Conservation (phyloP, 2,797 vertebrate genomes). For the Meriones psammophilus region DNA sequence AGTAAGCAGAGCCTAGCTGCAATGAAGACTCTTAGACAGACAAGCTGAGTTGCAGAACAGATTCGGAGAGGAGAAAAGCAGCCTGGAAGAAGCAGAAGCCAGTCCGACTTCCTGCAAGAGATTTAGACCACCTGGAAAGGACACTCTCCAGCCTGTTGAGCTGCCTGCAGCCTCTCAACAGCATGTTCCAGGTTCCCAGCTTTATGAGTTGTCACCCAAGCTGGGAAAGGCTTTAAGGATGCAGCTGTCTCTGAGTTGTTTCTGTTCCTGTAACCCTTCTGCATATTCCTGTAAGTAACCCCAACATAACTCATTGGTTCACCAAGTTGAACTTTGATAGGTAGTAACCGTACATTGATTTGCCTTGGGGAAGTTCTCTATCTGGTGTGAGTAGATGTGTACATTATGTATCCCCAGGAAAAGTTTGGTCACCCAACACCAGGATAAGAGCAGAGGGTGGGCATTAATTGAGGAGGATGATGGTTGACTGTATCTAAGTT, state of each 20-base stretch:
- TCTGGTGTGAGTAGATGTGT: not conserved
- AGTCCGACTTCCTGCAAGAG: not conserved
- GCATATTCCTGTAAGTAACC: not conserved
- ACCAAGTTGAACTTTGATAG: not conserved
- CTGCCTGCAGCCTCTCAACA: not conserved
- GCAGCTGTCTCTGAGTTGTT: not conserved
- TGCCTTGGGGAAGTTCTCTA: not conserved
- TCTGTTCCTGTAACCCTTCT: not conserved
- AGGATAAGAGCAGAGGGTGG: not conserved
- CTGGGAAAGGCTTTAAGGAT: not conserved
- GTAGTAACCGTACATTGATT: not conserved
- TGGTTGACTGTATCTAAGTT: conserved; percentile 5
- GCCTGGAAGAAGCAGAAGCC: not conserved
- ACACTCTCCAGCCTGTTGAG: not conserved
- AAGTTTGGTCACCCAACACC: not conserved
- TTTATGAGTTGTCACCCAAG: not conserved
- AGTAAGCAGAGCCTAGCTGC: not conserved
- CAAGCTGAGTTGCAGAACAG: not conserved
- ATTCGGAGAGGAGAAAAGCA: not conserved
- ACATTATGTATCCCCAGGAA: not conserved
- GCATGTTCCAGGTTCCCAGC: not conserved
- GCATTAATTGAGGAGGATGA: not conserved
- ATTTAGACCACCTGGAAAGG: not conserved
- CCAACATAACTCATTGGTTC: not conserved
- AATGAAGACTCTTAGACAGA: not conserved